phyloP scores from a whole-genome alignment of 2,797 vertebrate species.

The Parambassis ranga region DNA sequence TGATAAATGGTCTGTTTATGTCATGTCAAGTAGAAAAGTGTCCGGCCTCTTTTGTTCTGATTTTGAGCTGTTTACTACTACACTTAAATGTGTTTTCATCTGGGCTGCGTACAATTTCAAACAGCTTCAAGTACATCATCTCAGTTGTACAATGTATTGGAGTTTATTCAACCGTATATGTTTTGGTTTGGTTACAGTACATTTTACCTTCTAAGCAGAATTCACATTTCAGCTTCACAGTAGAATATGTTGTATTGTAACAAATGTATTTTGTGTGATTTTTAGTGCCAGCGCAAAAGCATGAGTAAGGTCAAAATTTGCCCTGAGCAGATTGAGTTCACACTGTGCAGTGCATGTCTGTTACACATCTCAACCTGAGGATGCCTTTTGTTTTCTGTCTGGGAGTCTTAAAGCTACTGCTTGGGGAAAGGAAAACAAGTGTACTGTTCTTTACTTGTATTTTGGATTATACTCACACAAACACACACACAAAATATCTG shows the following conservation, averaged over 20 bases:
- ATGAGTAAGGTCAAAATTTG: background rate
- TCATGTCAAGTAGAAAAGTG: conserved; percentile 12
- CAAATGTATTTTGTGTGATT: background rate
- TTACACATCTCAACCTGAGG: background rate
- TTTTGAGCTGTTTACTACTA: no score
- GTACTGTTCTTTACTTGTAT: no score
- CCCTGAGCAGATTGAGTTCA: conserved; percentile 8
- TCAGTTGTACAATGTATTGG: no score
- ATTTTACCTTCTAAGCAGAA: background rate
- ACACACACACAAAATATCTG: no score
- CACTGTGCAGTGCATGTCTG: background rate
- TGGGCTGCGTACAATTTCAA: no score
- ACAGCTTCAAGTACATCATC: no score
- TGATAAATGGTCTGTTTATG: conserved; percentile 23
- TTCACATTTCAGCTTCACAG: background rate
- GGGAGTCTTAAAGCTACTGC: background rate
- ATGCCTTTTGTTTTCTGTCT: background rate
- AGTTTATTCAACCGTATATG: no score
- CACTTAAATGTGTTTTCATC: no score
- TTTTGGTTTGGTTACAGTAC: background rate
- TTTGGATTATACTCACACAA: no score
- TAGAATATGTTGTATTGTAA: background rate
- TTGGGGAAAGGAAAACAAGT: background rate
- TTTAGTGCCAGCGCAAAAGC: background rate
- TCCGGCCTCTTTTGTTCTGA: background rate